Evolutionary conservation across 1,140 invertebrate species (phyloP).

Genomic region (Leptopilina clavipes): DNA sequence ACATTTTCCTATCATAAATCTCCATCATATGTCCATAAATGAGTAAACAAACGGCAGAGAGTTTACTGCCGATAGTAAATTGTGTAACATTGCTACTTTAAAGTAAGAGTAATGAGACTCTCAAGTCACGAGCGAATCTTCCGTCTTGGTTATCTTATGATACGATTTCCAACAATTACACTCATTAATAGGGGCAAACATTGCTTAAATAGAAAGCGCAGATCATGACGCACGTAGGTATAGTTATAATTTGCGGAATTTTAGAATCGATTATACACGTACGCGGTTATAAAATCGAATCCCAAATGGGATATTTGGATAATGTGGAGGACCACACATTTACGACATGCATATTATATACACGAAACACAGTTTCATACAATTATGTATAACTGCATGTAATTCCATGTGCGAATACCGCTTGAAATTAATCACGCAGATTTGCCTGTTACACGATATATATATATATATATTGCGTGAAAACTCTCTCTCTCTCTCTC

Average conservation of each 20-base stretch:
- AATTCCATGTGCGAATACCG: slow-evolving; percentile 26
- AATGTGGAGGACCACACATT: not conserved
- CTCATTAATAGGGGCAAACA: not conserved
- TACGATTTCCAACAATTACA: not conserved
- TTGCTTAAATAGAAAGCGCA: not conserved
- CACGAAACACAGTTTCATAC: not conserved
- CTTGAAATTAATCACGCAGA: slow-evolving; percentile 28
- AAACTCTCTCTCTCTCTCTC: not conserved
- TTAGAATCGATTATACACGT: slow-evolving; percentile 12
- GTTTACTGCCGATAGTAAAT: slow-evolving; percentile 20
- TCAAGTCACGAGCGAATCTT: not conserved
- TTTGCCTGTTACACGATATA: not conserved
- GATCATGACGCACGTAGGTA: not conserved
- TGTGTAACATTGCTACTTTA: not conserved
- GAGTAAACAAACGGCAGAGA: not conserved
- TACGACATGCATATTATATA: not conserved
- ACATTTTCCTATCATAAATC: not conserved
- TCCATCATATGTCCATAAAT: not conserved
- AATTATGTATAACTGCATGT: slow-evolving; percentile 32
- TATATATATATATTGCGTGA: not conserved
- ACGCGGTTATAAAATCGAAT: slow-evolving; percentile 3
- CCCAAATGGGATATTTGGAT: slow-evolving; percentile 7
- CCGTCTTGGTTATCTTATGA: not conserved
- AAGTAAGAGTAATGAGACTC: slow-evolving; percentile 24
- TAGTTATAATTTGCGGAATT: not conserved